phyloP scores from a whole-genome alignment of 2,113 vertebrate genomes.

The Malaclemys terrapin region DNA sequence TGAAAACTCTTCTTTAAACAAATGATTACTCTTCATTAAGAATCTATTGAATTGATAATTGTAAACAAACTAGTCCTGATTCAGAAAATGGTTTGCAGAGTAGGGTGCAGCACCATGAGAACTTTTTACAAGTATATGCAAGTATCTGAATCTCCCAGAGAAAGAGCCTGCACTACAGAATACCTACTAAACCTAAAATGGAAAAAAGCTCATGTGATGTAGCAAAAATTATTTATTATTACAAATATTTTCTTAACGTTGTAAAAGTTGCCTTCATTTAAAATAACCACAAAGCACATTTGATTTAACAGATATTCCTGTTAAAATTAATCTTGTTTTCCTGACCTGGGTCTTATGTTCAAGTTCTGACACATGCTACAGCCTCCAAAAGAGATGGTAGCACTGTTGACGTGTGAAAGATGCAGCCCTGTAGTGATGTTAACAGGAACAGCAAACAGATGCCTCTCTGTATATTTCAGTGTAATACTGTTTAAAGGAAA shows the following conservation, averaged over 20 bases:
- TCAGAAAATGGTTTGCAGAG: neutral
- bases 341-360: neutral
- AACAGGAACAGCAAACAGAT: slow-evolving; percentile 56
- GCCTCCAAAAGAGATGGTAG: neutral
- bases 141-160: neutral
- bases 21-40: neutral
- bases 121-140: neutral
- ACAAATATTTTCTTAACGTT: neutral
- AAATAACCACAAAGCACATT: neutral
- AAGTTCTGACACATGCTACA: neutral
- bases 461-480: neutral
- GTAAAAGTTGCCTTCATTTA: neutral
- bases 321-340: slow-evolving; percentile 40
- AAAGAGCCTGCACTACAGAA: neutral
- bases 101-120: neutral
- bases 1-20: neutral
- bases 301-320: neutral
- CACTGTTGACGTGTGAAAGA: neutral
- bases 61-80: slow-evolving; percentile 1
- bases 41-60: neutral
- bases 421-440: slow-evolving; percentile 1
- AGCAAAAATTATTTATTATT: neutral
- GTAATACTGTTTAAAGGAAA: slow-evolving; percentile 49
- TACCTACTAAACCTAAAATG: neutral
- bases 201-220: neutral